Conservation (phyloP, 2,888 invertebrate species). For the Cremastobaeus sp. region DNA sequence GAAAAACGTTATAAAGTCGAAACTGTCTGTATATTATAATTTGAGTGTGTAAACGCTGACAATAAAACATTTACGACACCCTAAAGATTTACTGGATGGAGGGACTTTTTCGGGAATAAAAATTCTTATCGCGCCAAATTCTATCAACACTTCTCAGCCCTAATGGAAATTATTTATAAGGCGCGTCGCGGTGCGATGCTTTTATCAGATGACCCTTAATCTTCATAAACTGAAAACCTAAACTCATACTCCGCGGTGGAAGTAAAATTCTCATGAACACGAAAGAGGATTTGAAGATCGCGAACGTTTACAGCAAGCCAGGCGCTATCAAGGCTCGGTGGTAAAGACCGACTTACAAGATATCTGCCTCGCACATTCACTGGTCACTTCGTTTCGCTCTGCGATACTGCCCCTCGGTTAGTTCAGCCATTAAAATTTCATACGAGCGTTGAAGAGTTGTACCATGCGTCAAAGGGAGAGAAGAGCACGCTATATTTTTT, state of each 20-base stretch:
- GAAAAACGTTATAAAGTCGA: conserved; percentile 9
- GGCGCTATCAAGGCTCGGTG: conserved; percentile 57
- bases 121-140: conserved; percentile 41
- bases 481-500: conserved; percentile 35
- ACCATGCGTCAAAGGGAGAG: conserved; percentile 43
- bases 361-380: conserved; percentile 75
- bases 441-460: conserved; percentile 56
- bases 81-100: too few species aligned
- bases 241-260: conserved; percentile 11
- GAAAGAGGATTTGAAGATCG: conserved; percentile 56
- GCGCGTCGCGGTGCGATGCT: conserved; percentile 36
- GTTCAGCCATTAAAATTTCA: conserved; percentile 72
- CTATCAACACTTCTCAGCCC: conserved; percentile 27
- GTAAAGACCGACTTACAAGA: conserved; percentile 78
- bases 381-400: conserved; percentile 70
- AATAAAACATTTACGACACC: too few species aligned
- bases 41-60: too few species aligned
- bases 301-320: conserved; percentile 49
- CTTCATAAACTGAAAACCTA: conserved; percentile 45
- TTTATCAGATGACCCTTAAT: conserved; percentile 43
- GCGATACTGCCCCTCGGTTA: conserved; percentile 65
- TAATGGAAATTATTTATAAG: conserved; percentile 21
- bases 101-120: conserved; percentile 19
- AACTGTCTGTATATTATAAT: too few species aligned
- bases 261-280: conserved; percentile 51